These are phyloP conservation scores for Myotis lucifugus DNA, from an alignment of 2,113 vertebrate genomes.

Conservation along the genomic window DNA sequence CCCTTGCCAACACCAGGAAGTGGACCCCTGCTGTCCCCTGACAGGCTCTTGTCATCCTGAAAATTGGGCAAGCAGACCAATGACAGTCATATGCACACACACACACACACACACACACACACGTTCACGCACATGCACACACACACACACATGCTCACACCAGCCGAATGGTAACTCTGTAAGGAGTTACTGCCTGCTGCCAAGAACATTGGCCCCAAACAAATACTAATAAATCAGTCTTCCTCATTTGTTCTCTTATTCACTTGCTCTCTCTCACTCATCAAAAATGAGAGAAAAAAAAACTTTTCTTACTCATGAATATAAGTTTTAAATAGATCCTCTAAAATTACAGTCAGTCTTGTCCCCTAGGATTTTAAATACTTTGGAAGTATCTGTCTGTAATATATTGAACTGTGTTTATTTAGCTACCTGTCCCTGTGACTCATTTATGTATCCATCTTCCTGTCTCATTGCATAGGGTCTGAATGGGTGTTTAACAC, in stretches of 20 bases:
- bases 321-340: constrained; percentile 56
- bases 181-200: not conserved
- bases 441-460: not conserved
- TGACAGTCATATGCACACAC: not conserved
- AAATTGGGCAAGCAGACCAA: not conserved
- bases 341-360: constrained; percentile 45
- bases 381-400: constrained; percentile 24
- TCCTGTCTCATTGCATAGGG: not conserved
- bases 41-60: not conserved
- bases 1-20: not conserved
- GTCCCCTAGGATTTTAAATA: constrained; percentile 36
- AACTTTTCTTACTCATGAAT: constrained; percentile 32
- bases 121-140: not conserved
- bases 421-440: not conserved
- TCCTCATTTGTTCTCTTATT: not conserved
- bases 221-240: constrained; percentile 16
- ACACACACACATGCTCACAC: no score
- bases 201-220: not conserved
- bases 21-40: not conserved
- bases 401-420: constrained; percentile 22
- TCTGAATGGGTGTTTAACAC: constrained; percentile 40
- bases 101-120: no score
- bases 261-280: not conserved
- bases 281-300: not conserved
- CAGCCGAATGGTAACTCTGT: not conserved